These are phyloP conservation scores for Yponomeuta malinellus DNA, from an alignment of 2,888 invertebrate species.

Conservation along the genomic window DNA sequence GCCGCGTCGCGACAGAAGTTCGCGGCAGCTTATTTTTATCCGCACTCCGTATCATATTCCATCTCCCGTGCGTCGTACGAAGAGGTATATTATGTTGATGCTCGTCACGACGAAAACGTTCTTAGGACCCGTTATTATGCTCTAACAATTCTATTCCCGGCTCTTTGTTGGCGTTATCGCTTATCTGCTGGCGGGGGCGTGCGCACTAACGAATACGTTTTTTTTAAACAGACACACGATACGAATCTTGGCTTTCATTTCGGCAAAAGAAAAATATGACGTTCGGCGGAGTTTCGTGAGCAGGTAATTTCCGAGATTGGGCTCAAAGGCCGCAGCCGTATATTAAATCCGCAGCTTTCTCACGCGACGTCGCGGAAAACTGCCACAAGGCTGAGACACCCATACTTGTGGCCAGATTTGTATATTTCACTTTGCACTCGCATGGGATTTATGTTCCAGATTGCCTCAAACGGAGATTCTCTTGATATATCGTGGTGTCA, in stretches of 20 bases:
- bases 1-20: not conserved
- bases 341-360: not conserved
- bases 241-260: not conserved
- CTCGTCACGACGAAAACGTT: not conserved
- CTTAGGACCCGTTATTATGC: not conserved
- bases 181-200: not conserved
- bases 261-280: slow-evolving; percentile 32
- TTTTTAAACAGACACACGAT: not conserved
- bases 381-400: not conserved
- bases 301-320: slow-evolving; percentile 46
- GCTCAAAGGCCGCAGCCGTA: slow-evolving; percentile 3
- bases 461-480: not conserved
- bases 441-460: not conserved
- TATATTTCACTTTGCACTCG: not conserved
- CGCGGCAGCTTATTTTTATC: not conserved
- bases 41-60: not conserved
- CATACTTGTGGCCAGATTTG: not conserved
- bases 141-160: not conserved
- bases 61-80: not conserved
- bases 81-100: not conserved
- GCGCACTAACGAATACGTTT: not conserved
- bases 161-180: not conserved
- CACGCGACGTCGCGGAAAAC: not conserved
- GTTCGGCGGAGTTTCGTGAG: slow-evolving; percentile 39
- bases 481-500: not conserved